A percentile compares a stretch with the other conserved stretches of the same genome.
Conservation (phyloP, 2,113 vertebrate species). For the Campylorhamphus procurvoides region DNA sequence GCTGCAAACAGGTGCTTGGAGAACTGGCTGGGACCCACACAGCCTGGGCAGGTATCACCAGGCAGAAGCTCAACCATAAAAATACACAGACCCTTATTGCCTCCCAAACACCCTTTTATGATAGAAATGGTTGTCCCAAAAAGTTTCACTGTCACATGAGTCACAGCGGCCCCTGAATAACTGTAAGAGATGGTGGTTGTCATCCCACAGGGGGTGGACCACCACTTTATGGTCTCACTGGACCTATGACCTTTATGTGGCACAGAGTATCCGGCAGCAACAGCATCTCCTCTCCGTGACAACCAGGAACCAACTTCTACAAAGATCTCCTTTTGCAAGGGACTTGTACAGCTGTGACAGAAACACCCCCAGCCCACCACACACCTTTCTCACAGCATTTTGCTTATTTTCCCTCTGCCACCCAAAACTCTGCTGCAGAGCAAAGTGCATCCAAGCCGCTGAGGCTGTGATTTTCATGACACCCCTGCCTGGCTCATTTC, state of each 20-base stretch:
- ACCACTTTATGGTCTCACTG: neutral
- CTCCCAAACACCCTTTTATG: neutral
- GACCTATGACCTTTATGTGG: neutral
- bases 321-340: neutral
- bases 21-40: neutral
- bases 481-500: conserved; percentile 66
- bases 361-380: neutral
- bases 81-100: neutral
- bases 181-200: neutral
- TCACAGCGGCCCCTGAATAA: neutral
- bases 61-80: neutral
- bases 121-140: neutral
- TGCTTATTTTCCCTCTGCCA: neutral
- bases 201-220: neutral
- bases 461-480: conserved; percentile 68
- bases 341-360: neutral
- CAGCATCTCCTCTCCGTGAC: neutral
- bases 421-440: neutral
- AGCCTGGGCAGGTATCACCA: neutral
- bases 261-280: neutral
- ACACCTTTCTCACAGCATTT: neutral
- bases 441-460: conserved; percentile 28
- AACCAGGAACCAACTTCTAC: neutral
- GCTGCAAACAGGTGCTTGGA: neutral
- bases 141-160: fast-evolving